Evolutionary conservation across 2,797 vertebrate species (phyloP).

Genomic region (Novumbra hubbsi): DNA sequence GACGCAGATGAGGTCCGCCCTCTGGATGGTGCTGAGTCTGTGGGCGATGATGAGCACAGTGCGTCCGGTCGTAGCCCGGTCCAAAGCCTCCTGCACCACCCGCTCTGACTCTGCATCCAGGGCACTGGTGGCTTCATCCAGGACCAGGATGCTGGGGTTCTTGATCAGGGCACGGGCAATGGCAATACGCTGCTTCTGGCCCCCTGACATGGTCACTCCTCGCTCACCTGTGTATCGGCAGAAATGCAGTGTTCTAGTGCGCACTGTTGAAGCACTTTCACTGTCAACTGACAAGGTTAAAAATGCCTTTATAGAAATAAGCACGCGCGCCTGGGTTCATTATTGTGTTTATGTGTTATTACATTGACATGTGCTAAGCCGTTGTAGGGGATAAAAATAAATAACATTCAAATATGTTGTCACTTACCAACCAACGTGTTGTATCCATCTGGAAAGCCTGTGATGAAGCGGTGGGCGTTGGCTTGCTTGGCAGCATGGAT

Average conservation of each 20-base stretch:
- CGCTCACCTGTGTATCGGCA: constrained; percentile 72
- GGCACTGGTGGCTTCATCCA: constrained; percentile 94
- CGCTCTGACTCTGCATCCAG: constrained; percentile 87
- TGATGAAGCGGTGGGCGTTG: constrained; percentile 90
- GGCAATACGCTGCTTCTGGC: constrained; percentile 94
- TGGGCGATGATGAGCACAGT: constrained; percentile 95
- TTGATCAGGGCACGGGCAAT: constrained; percentile 92
- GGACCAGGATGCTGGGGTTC: constrained; percentile 83
- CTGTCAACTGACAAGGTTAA: background rate
- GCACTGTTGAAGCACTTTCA: background rate
- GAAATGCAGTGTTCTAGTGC: background rate
- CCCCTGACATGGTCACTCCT: constrained; percentile 87
- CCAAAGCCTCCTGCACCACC: constrained; percentile 90
- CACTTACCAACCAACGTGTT: constrained; percentile 85
- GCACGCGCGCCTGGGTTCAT: background rate
- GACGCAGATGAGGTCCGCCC: constrained; percentile 86
- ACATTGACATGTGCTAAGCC: background rate
- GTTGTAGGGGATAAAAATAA: background rate
- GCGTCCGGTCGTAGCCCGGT: constrained; percentile 82
- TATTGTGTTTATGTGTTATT: background rate
- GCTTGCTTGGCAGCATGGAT: constrained; percentile 82
- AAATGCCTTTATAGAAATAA: background rate
- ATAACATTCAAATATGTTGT: background rate
- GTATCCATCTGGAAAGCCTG: constrained; percentile 87
- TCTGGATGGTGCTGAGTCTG: constrained; percentile 90